Evolutionary conservation across 2,797 vertebrate genomes (phyloP), one percentile per base, ranked within the genome.

Genomic region (Siniperca obscura): DNA sequence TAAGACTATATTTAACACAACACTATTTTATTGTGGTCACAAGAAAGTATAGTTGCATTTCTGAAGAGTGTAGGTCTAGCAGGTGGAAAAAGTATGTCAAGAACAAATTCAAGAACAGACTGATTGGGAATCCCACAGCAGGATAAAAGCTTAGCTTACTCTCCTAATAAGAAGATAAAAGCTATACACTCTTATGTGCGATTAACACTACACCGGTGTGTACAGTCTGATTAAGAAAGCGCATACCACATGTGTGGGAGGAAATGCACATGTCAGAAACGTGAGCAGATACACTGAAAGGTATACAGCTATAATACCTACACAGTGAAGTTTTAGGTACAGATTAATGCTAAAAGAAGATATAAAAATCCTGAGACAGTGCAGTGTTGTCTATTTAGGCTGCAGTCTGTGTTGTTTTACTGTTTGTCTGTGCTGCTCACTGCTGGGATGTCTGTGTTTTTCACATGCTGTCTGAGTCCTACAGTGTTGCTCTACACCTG

Each of bases 11-110:
- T 85, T 86, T 83, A 87, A 75, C 61, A 46, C 22, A 46, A 30
- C 62, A 87, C 74, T 34, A 2, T 85, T 88, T 88, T 74, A 78
- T 2, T 10, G 14, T 17, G 56, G 70, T 65, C 84, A 48, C 82
- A 34, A 59, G 79, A 88, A 82, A 81, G 21, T 56, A 25, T 27
- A 14, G 40, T 66, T 75, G 77, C 2, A 64, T 84, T 71, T 83
- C n/a, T 70, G 68, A 82, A 76, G 50, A 46, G 66, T 46, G 74
- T 53, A 57, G 19, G 21, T 66, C 34, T 50, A 71, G 60, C 59
- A 62, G 48, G 77, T 81, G 48, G 70, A 7, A 59, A 78, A 93
- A 90, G 85, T 88, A 64, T 92, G 90, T 91, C 91, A 88, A 85
- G 86, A 88, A 61, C 78, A 91, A 89, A 82, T 71, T 83, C 75